These are phyloP conservation scores for Peromyscus eremicus DNA, from an alignment of 2,797 vertebrate species.

Conservation along the genomic window DNA sequence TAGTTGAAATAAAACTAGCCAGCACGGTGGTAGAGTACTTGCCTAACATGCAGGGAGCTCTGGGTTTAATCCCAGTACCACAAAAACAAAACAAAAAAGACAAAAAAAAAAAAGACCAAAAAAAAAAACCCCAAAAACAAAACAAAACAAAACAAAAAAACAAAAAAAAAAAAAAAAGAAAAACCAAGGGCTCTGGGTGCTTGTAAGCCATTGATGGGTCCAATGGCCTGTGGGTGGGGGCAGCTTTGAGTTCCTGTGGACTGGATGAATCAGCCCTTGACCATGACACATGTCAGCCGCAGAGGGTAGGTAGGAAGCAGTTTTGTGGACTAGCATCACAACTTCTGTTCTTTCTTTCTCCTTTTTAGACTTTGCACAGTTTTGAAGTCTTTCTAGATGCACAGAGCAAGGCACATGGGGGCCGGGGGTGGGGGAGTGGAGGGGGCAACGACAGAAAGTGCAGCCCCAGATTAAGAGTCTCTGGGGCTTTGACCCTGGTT, in stretches of 20 bases:
- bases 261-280: not conserved
- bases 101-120: not conserved
- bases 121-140: not conserved
- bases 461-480: too few species aligned
- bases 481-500: not conserved
- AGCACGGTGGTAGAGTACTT: not conserved
- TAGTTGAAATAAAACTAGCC: not conserved
- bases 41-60: not conserved
- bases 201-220: not conserved
- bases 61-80: not conserved
- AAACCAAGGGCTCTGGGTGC: not conserved
- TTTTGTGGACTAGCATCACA: not conserved
- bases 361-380: constrained; percentile 14
- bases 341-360: not conserved
- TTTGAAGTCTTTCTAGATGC: not conserved
- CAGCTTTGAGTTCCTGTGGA: not conserved
- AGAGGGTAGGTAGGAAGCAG: not conserved
- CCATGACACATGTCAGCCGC: not conserved
- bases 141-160: too few species aligned
- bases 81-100: not conserved
- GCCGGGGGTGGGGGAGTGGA: not conserved
- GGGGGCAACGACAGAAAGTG: not conserved
- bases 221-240: not conserved
- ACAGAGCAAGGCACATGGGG: not conserved
- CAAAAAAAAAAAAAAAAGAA: not conserved